Evolutionary conservation across 2,797 vertebrate species (phyloP), one percentile per base, ranked within the genome.

Genomic region (Neopelma chrysocephalum): DNA sequence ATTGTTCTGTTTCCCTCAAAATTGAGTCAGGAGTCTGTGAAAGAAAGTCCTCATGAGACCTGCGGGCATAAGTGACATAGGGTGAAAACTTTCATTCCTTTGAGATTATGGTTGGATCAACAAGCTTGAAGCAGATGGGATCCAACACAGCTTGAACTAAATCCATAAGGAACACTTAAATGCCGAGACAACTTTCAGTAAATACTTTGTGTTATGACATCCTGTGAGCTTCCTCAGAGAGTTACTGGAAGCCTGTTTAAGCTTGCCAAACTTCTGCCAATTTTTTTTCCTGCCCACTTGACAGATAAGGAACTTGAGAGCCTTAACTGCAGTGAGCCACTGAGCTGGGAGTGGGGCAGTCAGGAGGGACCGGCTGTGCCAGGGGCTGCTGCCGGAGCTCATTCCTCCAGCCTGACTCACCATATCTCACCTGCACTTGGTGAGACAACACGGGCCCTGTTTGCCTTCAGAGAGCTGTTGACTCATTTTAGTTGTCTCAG

Each of bases 221-320:
- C 87, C 87, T 93, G 65, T 78, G 87, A 93, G 89, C 62, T 94
- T 88, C 84, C 85, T 92, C 45, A 25, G 68, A 85, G 72, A 42
- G 57, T 97, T 96, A 94, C 96, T 95, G 96, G 96, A 97, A 96
- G 85, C 85, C 40, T 82, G 72, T 78, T 86, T 51, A 68, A 31
- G 65, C 82, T 66, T 91, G 94, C 82, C 91, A 93, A 83, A 76
- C 62, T 76, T 79, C 40, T 82, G 81, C 89, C 53, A 68, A 42
- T 11, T 19, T 40, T 72, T 54, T 53, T 73, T 25, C 40, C 72
- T 40, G 32, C 66, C 48, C 60, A 22, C 75, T 92, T 91, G 64
- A 68, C 29, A 85, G 86, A 93, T 82, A 83, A 95, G 92, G n/a
- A 53, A 3, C 77, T n/a, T 3, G 1, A 48, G 64, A 10, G 15